Base-by-base conservation (phyloP, 2,113 vertebrate species). In the Nymphicus hollandicus region DNA sequence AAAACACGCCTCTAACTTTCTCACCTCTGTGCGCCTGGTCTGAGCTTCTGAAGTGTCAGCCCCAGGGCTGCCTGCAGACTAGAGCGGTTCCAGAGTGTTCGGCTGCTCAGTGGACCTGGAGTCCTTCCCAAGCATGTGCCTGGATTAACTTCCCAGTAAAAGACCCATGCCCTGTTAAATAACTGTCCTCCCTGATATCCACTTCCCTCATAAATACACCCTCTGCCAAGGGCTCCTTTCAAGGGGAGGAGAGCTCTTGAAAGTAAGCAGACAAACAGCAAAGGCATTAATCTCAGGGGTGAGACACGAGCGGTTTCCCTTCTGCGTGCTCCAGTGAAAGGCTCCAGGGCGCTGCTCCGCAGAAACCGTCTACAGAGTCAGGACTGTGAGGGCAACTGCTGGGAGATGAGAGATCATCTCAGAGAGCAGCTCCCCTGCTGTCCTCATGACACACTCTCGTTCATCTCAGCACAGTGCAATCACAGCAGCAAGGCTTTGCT, bases 141-240 rank as follows among this genome's bases (percentile, higher is more conserved):
- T 81, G 61, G 47, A 81, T 65, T 60, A 81, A 92, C 47, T 25
- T 64, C 50, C 19, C 17, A 2, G 43, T 73, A 78, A 71, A 83
- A 71, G 55, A 55, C 88, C 11, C 29, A 8, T 31, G 37, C 74
- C 66, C 69, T 84, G 77, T 52, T 81, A 81, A 90, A 61, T 76
- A 7, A 91, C 61, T 64, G 50, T 68, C 52, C 24, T 93, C 44
- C 43, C 74, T 1, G 11, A 78, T 44, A 90, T 4, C 33, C 65
- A 24, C 39, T 66, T 91, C 27, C 29, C 47, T 80, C 43, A 68
- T 11, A 86, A 93, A 96, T 8, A 74, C 20, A 47, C 0, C 0
- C 10, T 52, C 60, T 86, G 80, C 64, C 88, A 93, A 89, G 49
- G 61, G 37, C 49, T 81, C 63, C 74, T 89, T 93, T 55, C 46